phyloP scores from a whole-genome alignment of 2,888 invertebrate species.

The Cosmia pyralina region DNA sequence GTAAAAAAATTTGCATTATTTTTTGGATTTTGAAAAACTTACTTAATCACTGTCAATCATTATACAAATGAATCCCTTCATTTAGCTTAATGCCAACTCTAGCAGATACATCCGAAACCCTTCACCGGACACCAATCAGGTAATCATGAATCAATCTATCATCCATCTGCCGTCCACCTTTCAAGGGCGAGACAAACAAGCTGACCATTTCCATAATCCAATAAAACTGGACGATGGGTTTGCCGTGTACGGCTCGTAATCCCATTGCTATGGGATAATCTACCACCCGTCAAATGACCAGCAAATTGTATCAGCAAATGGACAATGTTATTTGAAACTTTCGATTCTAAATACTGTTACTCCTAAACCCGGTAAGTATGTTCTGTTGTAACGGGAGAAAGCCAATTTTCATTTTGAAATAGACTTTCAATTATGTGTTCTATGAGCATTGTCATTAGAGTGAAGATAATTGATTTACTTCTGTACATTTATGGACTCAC shows the following conservation, averaged over 20 bases:
- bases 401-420: conserved; percentile 18
- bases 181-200: conserved; percentile 69
- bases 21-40: background rate
- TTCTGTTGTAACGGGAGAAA: conserved; percentile 30
- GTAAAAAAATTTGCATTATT: background rate
- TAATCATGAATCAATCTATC: conserved; percentile 56
- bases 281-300: conserved; percentile 72
- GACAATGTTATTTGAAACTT: conserved; percentile 30
- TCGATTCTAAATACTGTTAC: conserved; percentile 36
- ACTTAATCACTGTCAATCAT: background rate
- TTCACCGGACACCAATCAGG: conserved; percentile 57
- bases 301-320: conserved; percentile 56
- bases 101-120: background rate
- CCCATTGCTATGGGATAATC: conserved; percentile 83
- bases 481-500: conserved; percentile 15
- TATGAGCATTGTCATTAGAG: conserved; percentile 5
- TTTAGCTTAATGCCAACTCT: background rate
- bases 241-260: conserved; percentile 82
- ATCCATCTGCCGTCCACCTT: conserved; percentile 69
- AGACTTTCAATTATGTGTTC: conserved; percentile 3
- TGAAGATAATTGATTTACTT: conserved; percentile 13
- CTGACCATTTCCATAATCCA: conserved; percentile 78
- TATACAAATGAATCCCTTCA: background rate
- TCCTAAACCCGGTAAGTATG: conserved; percentile 24
- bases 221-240: conserved; percentile 79